Base-by-base conservation (phyloP, 2,888 invertebrate species). In the Noctuana brunneofusca region DNA sequence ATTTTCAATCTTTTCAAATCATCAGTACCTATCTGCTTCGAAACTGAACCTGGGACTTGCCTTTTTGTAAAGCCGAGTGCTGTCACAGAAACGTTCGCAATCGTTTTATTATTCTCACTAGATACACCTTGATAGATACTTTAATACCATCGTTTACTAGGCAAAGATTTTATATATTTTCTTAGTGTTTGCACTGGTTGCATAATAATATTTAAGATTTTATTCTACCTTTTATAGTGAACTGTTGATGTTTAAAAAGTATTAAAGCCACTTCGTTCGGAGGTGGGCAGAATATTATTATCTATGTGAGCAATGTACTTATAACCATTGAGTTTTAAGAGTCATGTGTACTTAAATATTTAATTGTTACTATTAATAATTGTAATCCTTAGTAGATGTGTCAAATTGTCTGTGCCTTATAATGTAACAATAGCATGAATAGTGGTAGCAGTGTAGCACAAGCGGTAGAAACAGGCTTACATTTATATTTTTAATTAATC, bases 371-470 rank as follows among this genome's bases (percentile, higher is more conserved):
- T 65, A 46, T 56, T 59, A 30, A 35, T 64, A 48, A n/a, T 18
- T 41, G 52, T 56, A 56, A 43, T 35, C 65, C 58, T 66, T 65
- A 53, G 65, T 69, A 70, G 65, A 71, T 68, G 77, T 79, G 76
- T 81, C 78, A 78, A 81, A 79, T 71, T 75, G 72, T 68, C 70
- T 69, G 85, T 86, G 84, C 85, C 86, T 84, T 84, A 81, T 67
- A 69, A 68, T 71, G 65, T 62, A 46, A 43, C 32, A 53, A 32
- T 52, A 43, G 22, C 16, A 50, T n/a, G 27, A 57, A 60, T 72
- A 73, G 70, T 60, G 66, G 60, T 71, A 70, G 70, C 72, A 65
- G 62, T 66, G 60, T 71, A 70, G 70, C 72, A 65, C 54, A 48
- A 53, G 43, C 12, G 8, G 11, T 59, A 59, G 30, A 53, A 53